Base-by-base conservation (phyloP, 2,113 vertebrate genomes). In the Rousettus leschenaultii region DNA sequence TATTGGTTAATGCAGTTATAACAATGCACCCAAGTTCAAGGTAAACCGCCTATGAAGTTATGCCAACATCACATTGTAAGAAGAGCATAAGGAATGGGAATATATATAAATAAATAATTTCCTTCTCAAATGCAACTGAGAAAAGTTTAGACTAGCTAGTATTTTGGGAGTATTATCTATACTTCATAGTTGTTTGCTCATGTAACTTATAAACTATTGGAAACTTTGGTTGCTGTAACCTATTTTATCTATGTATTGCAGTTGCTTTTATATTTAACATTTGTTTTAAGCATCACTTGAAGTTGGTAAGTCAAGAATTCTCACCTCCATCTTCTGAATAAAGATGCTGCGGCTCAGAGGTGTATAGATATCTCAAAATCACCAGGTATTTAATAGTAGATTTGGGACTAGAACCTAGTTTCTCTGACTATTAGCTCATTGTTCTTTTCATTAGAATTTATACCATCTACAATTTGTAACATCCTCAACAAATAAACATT, bases 261-360 rank as follows among this genome's bases (percentile, higher is more conserved):
- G 5, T 85, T 96, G 40, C 40, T 85, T 90, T 91, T 88, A 75
- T 73, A 83, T 40, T 75, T 88, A 74, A 61, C 59, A 89, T 73
- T 83, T 86, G 43, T 40, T 91, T 86, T 75, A 74, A 71, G 30
- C 84, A 59, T 70, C 18, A 77, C 24, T 93, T 82, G 68, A 75
- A 84, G 21, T 95, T 91, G 4, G 11, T 86, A 89, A 95, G 30
- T 88, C 71, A 90, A 24, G 16, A 85, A 93, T 77, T 93, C 8
- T 95, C 26, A 73, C 12, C 28, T 28, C 26, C 4, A 26, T 13
- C 21, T 80, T 65, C 45, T 66, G 18, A 94, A 61, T 80, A 78
- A 93, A 87, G 43, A 80, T 59, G 30, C 22, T 15, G n/a, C 40
- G 43, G 48, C 40, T 77, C 10, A 77, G 45, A 90, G 75, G 94